Evolutionary conservation across 2,113 vertebrate species (phyloP).

Genomic region (Myxocyprinus asiaticus): DNA sequence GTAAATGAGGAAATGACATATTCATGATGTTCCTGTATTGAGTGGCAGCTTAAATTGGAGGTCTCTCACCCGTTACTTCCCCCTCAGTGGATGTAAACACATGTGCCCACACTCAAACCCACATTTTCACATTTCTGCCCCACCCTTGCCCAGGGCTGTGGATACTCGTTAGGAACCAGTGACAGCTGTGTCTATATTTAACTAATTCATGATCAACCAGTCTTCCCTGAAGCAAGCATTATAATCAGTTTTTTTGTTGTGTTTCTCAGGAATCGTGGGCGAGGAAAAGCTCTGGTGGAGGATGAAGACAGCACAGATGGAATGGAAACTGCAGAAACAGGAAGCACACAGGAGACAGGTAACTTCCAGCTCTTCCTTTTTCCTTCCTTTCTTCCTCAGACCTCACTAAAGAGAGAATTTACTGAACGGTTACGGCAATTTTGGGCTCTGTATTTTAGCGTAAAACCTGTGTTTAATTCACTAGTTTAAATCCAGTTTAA

Average conservation of each 20-base stretch:
- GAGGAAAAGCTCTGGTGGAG: conserved; percentile 87
- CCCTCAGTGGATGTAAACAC: neutral
- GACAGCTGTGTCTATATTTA: conserved; percentile 3
- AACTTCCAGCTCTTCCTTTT: conserved; percentile 31
- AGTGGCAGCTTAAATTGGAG: conserved; percentile 22
- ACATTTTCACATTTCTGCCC: neutral
- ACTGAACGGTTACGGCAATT: too few species aligned
- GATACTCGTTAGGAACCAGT: neutral
- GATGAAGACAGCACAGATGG: conserved; percentile 98
- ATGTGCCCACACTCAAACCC: neutral
- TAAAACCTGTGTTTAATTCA: too few species aligned
- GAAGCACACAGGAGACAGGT: conserved; percentile 87
- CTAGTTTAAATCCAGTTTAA: too few species aligned
- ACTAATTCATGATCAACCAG: neutral
- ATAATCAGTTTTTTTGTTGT: conserved; percentile 13
- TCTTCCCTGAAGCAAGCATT: conserved; percentile 41
- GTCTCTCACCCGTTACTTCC: conserved; percentile 25
- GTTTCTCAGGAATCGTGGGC: conserved; percentile 85
- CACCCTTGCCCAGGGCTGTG: conserved; percentile 1
- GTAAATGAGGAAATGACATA: conserved; percentile 22
- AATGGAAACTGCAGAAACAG: conserved; percentile 86
- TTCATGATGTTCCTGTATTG: neutral
- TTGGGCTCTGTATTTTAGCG: too few species aligned
- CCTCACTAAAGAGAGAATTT: too few species aligned
- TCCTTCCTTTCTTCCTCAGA: neutral